A percentile compares a stretch with the other conserved stretches of the same genome.
Evolutionary conservation across 2,113 vertebrate genomes (phyloP).

Genomic region (Podiceps cristatus): DNA sequence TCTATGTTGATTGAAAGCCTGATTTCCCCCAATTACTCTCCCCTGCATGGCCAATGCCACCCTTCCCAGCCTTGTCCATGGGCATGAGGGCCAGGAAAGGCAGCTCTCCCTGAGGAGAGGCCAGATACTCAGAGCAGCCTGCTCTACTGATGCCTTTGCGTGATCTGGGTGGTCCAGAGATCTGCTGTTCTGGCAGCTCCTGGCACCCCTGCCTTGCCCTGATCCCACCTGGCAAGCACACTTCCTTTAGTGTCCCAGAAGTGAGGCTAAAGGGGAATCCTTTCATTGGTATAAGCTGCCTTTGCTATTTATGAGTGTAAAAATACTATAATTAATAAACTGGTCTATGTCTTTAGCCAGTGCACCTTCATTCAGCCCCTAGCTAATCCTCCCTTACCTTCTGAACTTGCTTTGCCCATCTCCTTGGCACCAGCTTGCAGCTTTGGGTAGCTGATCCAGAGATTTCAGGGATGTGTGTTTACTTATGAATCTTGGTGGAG

Average conservation of each 20-base stretch:
- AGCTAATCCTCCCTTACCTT: background rate
- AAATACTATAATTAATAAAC: constrained; percentile 60
- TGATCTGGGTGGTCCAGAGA: background rate
- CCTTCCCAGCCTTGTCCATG: background rate
- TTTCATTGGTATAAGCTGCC: constrained; percentile 8
- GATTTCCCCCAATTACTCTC: background rate
- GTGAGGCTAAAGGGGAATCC: background rate
- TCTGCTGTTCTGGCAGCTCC: background rate
- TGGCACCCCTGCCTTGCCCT: background rate
- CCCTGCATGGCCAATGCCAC: constrained; percentile 27
- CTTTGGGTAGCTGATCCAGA: background rate
- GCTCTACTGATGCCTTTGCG: background rate
- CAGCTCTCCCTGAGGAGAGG: constrained; percentile 25
- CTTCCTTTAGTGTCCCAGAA: background rate
- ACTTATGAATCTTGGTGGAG: background rate
- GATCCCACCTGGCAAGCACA: background rate
- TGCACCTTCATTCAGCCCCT: background rate
- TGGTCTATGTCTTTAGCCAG: constrained; percentile 12
- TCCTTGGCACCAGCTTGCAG: background rate
- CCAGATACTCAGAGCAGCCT: background rate
- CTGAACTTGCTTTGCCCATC: background rate
- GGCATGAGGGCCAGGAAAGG: background rate
- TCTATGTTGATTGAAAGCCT: background rate
- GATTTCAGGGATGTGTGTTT: accelerated
- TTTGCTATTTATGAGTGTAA: constrained; percentile 69